Conservation (phyloP, 2,797 vertebrate species). For the Sebastes elongatus region DNA sequence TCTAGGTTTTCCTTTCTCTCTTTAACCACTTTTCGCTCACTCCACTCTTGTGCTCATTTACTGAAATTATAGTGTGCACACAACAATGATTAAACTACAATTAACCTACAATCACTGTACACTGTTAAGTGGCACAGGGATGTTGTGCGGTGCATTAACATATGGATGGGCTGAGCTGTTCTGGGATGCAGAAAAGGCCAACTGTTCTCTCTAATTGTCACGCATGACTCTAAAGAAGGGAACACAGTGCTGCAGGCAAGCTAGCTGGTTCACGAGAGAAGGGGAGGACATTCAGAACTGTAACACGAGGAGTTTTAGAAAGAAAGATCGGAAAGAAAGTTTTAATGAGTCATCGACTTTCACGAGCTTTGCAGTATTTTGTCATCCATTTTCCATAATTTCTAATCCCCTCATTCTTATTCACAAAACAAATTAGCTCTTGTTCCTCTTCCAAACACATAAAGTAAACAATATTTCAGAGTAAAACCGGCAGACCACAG, state of each 20-base stretch:
- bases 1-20: slow-evolving; percentile 1
- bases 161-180: slow-evolving; percentile 46
- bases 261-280: background rate
- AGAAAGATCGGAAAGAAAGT: background rate
- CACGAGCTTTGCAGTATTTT: background rate
- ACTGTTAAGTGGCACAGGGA: slow-evolving; percentile 14
- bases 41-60: background rate
- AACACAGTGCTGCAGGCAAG: slow-evolving; percentile 31
- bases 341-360: slow-evolving; percentile 27
- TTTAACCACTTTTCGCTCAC: background rate
- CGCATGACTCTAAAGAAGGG: slow-evolving; percentile 24
- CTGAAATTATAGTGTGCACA: slow-evolving; percentile 13
- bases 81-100: slow-evolving; percentile 37
- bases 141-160: slow-evolving; percentile 9
- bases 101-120: slow-evolving; percentile 35
- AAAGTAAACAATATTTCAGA: slow-evolving; percentile 11
- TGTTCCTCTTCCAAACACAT: background rate
- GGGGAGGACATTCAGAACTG: background rate
- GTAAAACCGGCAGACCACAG: background rate
- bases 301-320: background rate
- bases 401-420: slow-evolving; percentile 34
- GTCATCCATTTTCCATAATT: slow-evolving; percentile 1
- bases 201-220: slow-evolving; percentile 59
- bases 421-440: slow-evolving; percentile 26
- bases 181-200: slow-evolving; percentile 41